phyloP scores from a whole-genome alignment of 2,888 invertebrate genomes.

The Mycalesis mineus region DNA sequence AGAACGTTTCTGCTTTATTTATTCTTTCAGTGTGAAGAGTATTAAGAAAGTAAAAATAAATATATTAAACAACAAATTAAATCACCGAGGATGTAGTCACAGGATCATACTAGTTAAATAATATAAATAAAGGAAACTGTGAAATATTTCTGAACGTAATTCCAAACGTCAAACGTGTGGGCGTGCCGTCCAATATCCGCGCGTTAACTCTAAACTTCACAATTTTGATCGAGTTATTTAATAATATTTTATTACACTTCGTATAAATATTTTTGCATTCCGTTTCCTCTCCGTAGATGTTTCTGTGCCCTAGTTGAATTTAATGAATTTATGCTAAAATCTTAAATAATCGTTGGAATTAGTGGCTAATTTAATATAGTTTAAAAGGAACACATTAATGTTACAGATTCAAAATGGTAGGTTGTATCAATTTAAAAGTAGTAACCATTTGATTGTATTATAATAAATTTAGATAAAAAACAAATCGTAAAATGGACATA shows the following conservation, averaged over 20 bases:
- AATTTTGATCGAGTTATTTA: constrained; percentile 9
- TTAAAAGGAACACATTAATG: background rate
- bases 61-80: no score
- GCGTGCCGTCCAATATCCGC: constrained; percentile 23
- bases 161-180: constrained; percentile 28
- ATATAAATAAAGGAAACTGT: constrained; percentile 33
- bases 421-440: background rate
- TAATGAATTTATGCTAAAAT: no score
- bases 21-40: no score
- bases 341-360: no score
- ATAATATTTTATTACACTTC: constrained; percentile 6
- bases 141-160: constrained; percentile 38
- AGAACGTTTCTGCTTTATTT: no score
- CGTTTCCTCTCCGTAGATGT: background rate
- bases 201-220: constrained; percentile 13
- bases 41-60: no score
- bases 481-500: background rate
- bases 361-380: no score
- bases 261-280: constrained; percentile 5
- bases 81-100: no score
- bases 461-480: constrained; percentile 1
- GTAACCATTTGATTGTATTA: background rate
- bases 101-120: background rate
- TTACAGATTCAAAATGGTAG: background rate
- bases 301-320: background rate